Percentiles rank a stretch among this genome's conserved stretches.
Conservation (phyloP, 1,140 invertebrate species). For the Agrypnia vestita region DNA sequence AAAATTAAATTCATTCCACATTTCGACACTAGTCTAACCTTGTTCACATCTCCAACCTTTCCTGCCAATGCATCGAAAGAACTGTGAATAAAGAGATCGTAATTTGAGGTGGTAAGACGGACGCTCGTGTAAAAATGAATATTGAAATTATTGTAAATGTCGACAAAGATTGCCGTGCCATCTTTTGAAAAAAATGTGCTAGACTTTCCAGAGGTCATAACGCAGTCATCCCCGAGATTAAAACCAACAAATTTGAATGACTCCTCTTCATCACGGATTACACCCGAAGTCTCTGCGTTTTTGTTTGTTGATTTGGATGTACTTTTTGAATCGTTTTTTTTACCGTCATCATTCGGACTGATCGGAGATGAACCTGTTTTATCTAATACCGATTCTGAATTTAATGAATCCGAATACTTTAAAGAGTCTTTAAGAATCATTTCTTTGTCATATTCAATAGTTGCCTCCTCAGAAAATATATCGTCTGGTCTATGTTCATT, state of each 20-base stretch:
- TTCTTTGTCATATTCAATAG: slow-evolving; percentile 63
- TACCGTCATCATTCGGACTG: background rate
- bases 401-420: slow-evolving; percentile 62
- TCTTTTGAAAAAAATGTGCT: slow-evolving; percentile 69
- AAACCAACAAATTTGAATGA: slow-evolving; percentile 66
- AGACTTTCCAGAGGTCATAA: slow-evolving; percentile 70
- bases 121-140: slow-evolving; percentile 67
- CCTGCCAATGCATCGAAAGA: slow-evolving; percentile 60
- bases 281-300: too few relatives aligned
- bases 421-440: slow-evolving; percentile 68
- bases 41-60: slow-evolving; percentile 60
- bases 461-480: background rate
- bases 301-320: background rate
- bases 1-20: slow-evolving; percentile 65
- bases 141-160: slow-evolving; percentile 64
- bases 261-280: background rate
- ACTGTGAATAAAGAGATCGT: slow-evolving; percentile 61
- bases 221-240: slow-evolving; percentile 70
- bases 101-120: slow-evolving; percentile 66
- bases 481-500: background rate
- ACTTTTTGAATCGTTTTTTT: background rate
- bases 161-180: slow-evolving; percentile 66
- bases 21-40: slow-evolving; percentile 61
- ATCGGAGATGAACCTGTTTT: slow-evolving; percentile 1
- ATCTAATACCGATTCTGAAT: slow-evolving; percentile 38